Evolutionary conservation across 2,113 vertebrate species (phyloP).

Genomic region (Amphilophus citrinellus): DNA sequence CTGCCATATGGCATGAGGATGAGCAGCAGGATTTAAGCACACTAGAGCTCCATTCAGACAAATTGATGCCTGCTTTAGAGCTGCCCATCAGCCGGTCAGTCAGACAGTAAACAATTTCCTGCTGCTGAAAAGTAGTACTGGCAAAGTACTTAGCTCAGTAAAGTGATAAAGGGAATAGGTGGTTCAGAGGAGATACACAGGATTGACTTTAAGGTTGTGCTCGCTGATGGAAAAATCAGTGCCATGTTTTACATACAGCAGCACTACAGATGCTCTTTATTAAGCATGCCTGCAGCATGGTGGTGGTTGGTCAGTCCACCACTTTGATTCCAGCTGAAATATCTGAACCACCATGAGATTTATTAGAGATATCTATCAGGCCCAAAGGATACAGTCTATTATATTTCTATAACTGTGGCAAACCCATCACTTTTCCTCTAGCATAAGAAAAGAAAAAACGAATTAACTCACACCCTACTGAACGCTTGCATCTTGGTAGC

Average conservation of each 20-base stretch:
- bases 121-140: conserved; percentile 31
- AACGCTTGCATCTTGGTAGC: too few relatives aligned
- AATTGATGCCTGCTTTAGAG: conserved; percentile 27
- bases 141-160: conserved; percentile 45
- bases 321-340: neutral
- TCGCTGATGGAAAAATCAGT: neutral
- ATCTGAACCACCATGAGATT: neutral
- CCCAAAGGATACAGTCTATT: neutral
- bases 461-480: too few relatives aligned
- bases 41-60: conserved; percentile 29
- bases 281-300: neutral
- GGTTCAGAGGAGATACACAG: conserved; percentile 1
- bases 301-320: neutral
- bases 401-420: neutral
- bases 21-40: conserved; percentile 23
- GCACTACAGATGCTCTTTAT: neutral
- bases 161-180: conserved; percentile 32
- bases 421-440: neutral
- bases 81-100: conserved; percentile 37
- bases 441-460: too few relatives aligned
- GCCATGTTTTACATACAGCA: neutral
- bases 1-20: conserved; percentile 40
- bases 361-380: neutral
- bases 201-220: conserved; percentile 24
- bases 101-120: conserved; percentile 62